Percentiles rank a stretch among this genome's conserved stretches.
These are phyloP conservation scores for Mamestra brassicae DNA, from an alignment of 2,888 invertebrate genomes.

Conservation along the genomic window DNA sequence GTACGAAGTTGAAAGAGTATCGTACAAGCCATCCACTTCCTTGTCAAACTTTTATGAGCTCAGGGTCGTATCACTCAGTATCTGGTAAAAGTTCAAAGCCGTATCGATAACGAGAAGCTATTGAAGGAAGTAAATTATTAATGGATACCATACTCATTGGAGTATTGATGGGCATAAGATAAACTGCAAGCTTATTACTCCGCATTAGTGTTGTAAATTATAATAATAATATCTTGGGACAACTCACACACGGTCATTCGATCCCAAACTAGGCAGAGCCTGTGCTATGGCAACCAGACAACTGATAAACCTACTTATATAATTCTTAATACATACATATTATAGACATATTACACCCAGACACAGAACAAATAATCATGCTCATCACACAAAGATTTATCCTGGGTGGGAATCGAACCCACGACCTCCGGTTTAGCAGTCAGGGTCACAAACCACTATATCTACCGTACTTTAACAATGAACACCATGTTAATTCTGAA, in stretches of 20 bases:
- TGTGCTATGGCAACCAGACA: no score
- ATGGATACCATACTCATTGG: neutral
- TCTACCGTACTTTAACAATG: neutral
- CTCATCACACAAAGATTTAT: no score
- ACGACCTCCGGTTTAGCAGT: no score
- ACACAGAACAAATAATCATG: no score
- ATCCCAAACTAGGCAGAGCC: no score
- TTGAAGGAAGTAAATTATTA: conserved; percentile 16
- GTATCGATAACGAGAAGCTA: conserved; percentile 12
- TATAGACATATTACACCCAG: no score
- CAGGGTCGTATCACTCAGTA: neutral
- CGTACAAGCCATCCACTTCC: conserved; percentile 28
- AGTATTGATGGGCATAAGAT: neutral
- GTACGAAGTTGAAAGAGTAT: conserved; percentile 47
- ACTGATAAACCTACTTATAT: no score
- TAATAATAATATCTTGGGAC: neutral
- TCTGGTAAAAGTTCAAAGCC: conserved; percentile 21
- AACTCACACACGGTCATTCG: no score
- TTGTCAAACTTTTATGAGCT: conserved; percentile 38
- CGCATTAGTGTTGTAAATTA: neutral
- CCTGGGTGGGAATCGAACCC: no score
- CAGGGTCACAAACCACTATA: no score
- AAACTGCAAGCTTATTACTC: neutral
- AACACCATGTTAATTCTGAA: neutral
- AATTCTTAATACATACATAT: no score